A percentile compares a stretch with the other conserved stretches of the same genome.
phyloP scores from a whole-genome alignment of 1,140 invertebrate species.

The Campoletis sonorensis region DNA sequence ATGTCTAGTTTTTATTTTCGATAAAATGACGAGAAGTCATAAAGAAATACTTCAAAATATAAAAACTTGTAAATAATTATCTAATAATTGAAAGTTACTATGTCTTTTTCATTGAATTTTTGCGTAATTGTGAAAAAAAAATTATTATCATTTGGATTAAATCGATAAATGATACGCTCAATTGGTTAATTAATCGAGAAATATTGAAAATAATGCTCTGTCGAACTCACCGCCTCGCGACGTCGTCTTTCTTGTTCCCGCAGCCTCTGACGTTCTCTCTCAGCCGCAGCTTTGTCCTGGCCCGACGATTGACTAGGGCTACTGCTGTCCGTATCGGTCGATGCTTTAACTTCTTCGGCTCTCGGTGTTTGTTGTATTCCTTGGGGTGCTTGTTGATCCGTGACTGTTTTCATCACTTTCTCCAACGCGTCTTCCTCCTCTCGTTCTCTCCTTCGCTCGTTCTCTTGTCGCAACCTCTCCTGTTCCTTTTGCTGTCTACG shows the following conservation, averaged over 20 bases:
- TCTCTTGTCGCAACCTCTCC: constrained; percentile 87
- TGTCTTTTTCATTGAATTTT: background rate
- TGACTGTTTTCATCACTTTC: constrained; percentile 80
- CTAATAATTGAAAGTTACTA: too few species aligned
- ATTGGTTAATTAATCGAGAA: background rate
- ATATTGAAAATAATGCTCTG: background rate
- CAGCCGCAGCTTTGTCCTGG: constrained; percentile 83
- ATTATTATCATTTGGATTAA: background rate
- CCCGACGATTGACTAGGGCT: constrained; percentile 79
- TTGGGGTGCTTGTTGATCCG: constrained; percentile 68
- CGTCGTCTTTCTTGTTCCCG: constrained; percentile 92
- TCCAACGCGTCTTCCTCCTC: constrained; percentile 90
- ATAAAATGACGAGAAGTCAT: too few species aligned
- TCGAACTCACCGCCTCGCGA: constrained; percentile 90
- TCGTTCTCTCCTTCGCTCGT: constrained; percentile 85
- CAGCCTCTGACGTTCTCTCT: constrained; percentile 87
- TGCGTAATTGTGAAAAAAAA: background rate
- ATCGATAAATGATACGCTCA: too few species aligned
- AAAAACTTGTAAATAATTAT: too few species aligned
- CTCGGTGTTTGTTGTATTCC: constrained; percentile 67
- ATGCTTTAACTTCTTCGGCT: constrained; percentile 78
- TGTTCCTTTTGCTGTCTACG: constrained; percentile 87
- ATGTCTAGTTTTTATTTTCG: too few species aligned
- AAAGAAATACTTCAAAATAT: too few species aligned
- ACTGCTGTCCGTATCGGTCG: constrained; percentile 77